A percentile compares a stretch with the other conserved stretches of the same genome.
Evolutionary conservation across 2,113 vertebrate species (phyloP).

Genomic region (Vicugna pacos): DNA sequence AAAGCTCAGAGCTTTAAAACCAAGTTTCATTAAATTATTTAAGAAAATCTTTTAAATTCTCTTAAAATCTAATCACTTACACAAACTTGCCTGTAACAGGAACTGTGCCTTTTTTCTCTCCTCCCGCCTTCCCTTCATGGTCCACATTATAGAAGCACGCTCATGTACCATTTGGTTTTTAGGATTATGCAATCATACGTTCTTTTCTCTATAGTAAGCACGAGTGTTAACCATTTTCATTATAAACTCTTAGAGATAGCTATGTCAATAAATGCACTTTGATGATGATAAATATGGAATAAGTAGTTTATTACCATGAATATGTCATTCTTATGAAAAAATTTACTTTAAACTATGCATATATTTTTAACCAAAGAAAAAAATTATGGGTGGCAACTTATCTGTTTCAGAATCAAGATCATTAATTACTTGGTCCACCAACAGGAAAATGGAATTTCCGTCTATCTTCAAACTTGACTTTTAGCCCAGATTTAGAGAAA

Average conservation of each 20-base stretch:
- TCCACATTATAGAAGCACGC: not conserved
- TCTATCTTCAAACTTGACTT: conserved; percentile 84
- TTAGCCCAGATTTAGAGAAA: conserved; percentile 84
- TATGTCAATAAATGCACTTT: conserved; percentile 2
- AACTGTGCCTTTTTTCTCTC: not conserved
- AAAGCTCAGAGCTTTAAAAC: not conserved
- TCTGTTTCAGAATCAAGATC: conserved; percentile 72
- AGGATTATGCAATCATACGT: not conserved
- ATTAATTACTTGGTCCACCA: conserved; percentile 83
- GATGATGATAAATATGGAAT: conserved; percentile 21
- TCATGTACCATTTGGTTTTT: not conserved
- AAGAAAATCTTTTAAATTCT: conserved; percentile 1
- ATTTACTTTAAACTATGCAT: not conserved
- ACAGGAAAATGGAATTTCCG: conserved; percentile 84
- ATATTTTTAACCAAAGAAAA: conserved; percentile 27
- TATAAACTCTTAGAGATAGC: not conserved
- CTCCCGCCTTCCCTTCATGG: not conserved
- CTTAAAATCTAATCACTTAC: not conserved
- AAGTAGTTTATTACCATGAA: not conserved
- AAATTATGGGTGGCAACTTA: conserved; percentile 52
- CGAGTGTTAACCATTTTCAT: not conserved
- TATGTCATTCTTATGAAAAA: not conserved
- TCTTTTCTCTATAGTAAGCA: not conserved
- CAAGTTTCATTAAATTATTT: conserved; percentile 18
- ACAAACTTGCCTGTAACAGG: not conserved